A percentile compares a stretch with the other conserved stretches of the same genome.
These are phyloP conservation scores for Platycheirus rosarum DNA, from an alignment of 2,888 invertebrate species.

Conservation along the genomic window DNA sequence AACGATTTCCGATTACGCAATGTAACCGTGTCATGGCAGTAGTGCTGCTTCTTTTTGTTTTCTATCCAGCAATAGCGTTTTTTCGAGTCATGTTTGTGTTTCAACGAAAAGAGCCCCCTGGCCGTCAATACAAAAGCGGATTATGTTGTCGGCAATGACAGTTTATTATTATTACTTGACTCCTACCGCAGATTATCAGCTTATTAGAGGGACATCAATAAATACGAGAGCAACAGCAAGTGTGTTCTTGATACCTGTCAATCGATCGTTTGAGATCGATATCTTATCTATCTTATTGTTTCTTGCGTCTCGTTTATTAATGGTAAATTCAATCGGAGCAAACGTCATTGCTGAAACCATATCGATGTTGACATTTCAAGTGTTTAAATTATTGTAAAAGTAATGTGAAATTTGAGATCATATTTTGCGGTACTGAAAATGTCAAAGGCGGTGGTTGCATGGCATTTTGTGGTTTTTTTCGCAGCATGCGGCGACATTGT, in stretches of 20 bases:
- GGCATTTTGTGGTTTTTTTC: constrained; percentile 5
- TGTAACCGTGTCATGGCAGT: constrained; percentile 20
- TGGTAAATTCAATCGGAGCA: constrained; percentile 34
- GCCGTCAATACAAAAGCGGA: constrained; percentile 22
- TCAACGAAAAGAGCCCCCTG: neutral
- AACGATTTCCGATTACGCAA: constrained; percentile 68
- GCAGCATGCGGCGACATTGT: constrained; percentile 4
- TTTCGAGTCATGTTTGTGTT: neutral
- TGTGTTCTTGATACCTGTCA: constrained; percentile 60
- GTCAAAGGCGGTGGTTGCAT: neutral
- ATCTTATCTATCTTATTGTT: constrained; percentile 34
- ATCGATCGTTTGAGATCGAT: constrained; percentile 34
- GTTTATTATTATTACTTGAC: constrained; percentile 49
- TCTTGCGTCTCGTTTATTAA: constrained; percentile 4
- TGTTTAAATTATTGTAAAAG: neutral
- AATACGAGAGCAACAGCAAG: constrained; percentile 47
- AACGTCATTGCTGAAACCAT: constrained; percentile 21
- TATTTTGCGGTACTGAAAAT: constrained; percentile 37
- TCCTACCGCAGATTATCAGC: constrained; percentile 53
- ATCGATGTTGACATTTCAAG: constrained; percentile 58
- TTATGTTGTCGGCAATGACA: constrained; percentile 61
- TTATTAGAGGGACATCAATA: constrained; percentile 56
- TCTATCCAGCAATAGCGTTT: neutral
- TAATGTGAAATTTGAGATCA: constrained; percentile 49
- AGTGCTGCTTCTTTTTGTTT: constrained; percentile 4